Base-by-base conservation (phyloP, 2,888 invertebrate genomes). In the Patella ulyssiponensis region DNA sequence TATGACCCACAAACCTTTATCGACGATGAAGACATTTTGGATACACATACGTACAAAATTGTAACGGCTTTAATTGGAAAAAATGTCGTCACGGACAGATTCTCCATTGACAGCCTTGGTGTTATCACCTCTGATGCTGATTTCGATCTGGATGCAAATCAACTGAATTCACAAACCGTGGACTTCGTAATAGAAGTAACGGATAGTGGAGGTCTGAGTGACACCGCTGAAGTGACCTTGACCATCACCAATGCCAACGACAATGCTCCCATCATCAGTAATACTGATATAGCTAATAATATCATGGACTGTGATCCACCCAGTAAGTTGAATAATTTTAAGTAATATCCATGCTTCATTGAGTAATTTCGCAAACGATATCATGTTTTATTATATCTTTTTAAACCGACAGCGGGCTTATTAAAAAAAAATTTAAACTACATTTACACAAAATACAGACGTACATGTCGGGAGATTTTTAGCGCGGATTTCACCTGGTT, bases 241-340 rank as follows among this genome's bases (percentile, higher is more conserved):
- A 64, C 23, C 64, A 64, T 64, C 64, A 64, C 20, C 64, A 64
- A 64, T 20, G 64, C 64, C 64, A 64, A 64, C 64, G 64, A 64
- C 23, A 64, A 64, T 64, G 23, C 20, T 23, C 64, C 64, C 11
- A 14, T 64, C 64, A 64, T 64, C 20, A 23, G 20, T 20, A 64
- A 20, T 7, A 64, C 64, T 20, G 23, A 20, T 15, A 64, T 64
- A 11, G 20, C 20, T 14, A 64, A 64, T 23, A 23, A 64, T 64
- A 64, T 64, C 23, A 64, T 64, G 64, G 64, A 64, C 64, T 64
- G 64, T 14, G 11, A 20, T 7, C 20, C 20, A 20, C 64, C 64
- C 2, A 64, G 64, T 64, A 64, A 64, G 64, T 23, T 44, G 44
- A 9, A 44, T 44, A 44, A 44, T 44, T 9, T 9, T 7, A 9